Conservation (phyloP, 1,140 invertebrate genomes). For the Bombus sibiricus region DNA sequence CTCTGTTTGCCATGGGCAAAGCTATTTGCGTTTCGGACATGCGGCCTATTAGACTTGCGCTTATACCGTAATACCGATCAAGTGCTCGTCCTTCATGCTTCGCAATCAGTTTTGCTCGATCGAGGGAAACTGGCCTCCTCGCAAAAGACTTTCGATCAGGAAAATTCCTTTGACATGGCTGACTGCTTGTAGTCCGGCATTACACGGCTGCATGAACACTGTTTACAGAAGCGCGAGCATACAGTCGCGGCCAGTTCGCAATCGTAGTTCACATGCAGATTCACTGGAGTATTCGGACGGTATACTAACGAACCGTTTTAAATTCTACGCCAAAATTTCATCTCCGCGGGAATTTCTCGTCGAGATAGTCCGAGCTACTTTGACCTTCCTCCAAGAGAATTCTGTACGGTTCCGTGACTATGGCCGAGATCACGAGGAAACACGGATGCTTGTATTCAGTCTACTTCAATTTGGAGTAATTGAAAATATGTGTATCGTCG, state of each 20-base stretch:
- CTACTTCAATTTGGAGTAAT: background rate
- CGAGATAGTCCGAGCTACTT: background rate
- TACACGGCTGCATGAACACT: slow-evolving; percentile 14
- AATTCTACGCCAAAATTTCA: slow-evolving; percentile 46
- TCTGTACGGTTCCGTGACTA: background rate
- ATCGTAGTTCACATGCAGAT: slow-evolving; percentile 25
- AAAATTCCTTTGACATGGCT: slow-evolving; percentile 39
- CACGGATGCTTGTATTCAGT: background rate
- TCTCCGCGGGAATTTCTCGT: slow-evolving; percentile 28
- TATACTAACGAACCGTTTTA: slow-evolving; percentile 48
- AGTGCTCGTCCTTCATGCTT: background rate
- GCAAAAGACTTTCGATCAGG: slow-evolving; percentile 34
- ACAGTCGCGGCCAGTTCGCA: background rate
- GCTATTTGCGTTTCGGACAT: slow-evolving; percentile 54
- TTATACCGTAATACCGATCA: slow-evolving; percentile 23
- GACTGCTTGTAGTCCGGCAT: slow-evolving; percentile 21
- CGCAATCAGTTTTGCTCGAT: slow-evolving; percentile 41
- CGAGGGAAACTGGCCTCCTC: background rate
- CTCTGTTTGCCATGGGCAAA: slow-evolving; percentile 20
- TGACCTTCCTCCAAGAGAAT: slow-evolving; percentile 8
- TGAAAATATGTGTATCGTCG: background rate
- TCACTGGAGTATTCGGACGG: background rate
- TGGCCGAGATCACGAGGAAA: background rate
- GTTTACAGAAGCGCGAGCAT: slow-evolving; percentile 23
- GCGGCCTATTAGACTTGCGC: slow-evolving; percentile 42